Conservation (phyloP, 2,113 vertebrate genomes). For the Polypterus senegalus region DNA sequence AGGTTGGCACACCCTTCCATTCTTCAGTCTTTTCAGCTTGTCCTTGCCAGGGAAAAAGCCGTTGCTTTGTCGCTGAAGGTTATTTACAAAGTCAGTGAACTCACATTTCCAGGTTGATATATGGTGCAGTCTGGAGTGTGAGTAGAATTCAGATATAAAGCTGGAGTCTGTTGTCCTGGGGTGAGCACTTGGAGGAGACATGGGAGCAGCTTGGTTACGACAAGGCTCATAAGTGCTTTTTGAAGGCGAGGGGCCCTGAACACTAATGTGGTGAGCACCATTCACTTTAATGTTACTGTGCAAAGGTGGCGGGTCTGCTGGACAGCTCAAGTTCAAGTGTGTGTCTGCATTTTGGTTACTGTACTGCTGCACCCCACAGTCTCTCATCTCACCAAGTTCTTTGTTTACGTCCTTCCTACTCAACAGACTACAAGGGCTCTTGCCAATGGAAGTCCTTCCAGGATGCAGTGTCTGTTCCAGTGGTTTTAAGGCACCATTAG, state of each 20-base stretch:
- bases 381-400: constrained; percentile 31
- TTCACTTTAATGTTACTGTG: constrained; percentile 64
- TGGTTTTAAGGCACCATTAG: constrained; percentile 89
- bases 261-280: constrained; percentile 64
- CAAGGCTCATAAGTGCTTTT: constrained; percentile 51
- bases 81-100: constrained; percentile 85
- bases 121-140: constrained; percentile 86
- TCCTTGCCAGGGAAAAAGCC: constrained; percentile 78
- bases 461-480: constrained; percentile 48
- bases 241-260: constrained; percentile 64
- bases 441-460: constrained; percentile 31
- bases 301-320: constrained; percentile 37
- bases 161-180: constrained; percentile 54
- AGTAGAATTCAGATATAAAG: constrained; percentile 89
- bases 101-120: constrained; percentile 87
- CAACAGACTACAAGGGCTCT: constrained; percentile 17
- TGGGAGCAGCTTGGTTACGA: constrained; percentile 33
- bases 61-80: constrained; percentile 66
- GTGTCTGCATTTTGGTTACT: constrained; percentile 20
- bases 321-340: constrained; percentile 29
- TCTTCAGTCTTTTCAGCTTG: constrained; percentile 71
- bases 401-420: constrained; percentile 28
- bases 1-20: constrained; percentile 31
- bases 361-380: constrained; percentile 39
- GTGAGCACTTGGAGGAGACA: constrained; percentile 30